Conservation (phyloP, 2,797 vertebrate genomes). For the Discoglossus pictus region DNA sequence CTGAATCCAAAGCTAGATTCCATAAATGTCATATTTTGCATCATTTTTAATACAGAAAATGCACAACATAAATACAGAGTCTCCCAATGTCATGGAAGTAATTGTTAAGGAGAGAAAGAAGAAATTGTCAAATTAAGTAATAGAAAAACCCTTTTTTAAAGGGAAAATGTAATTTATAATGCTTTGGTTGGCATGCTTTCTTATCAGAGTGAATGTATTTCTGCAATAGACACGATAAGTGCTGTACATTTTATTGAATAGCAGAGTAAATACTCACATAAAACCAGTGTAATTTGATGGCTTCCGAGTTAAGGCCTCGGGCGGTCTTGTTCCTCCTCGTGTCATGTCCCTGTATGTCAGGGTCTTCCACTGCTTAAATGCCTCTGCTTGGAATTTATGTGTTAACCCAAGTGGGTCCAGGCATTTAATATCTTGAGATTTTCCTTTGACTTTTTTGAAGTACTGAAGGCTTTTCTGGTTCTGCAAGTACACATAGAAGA, state of each 20-base stretch:
- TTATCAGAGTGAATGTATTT: slow-evolving; percentile 43
- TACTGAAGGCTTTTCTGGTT: slow-evolving; percentile 14
- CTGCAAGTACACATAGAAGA: slow-evolving; percentile 4
- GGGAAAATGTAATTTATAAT: too few species aligned
- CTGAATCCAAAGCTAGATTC: too few species aligned
- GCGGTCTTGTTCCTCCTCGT: slow-evolving; percentile 62
- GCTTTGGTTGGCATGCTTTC: slow-evolving; percentile 53
- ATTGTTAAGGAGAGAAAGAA: too few species aligned
- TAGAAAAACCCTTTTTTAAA: too few species aligned
- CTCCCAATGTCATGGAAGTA: too few species aligned
- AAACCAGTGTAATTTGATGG: slow-evolving; percentile 62
- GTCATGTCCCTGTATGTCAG: slow-evolving; percentile 58
- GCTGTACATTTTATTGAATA: slow-evolving; percentile 59
- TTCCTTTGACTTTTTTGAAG: slow-evolving; percentile 32
- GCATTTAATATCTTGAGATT: slow-evolving; percentile 50
- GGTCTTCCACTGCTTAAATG: slow-evolving; percentile 58
- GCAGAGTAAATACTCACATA: slow-evolving; percentile 61
- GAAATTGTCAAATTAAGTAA: too few species aligned
- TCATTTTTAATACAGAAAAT: too few species aligned
- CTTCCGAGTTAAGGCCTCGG: slow-evolving; percentile 65
- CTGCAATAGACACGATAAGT: slow-evolving; percentile 52
- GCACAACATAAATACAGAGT: too few species aligned
- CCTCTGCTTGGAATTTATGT: slow-evolving; percentile 43
- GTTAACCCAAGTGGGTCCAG: slow-evolving; percentile 49
- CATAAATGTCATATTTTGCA: too few species aligned